These are phyloP conservation scores for Ceratina calcarata DNA, from an alignment of 1,140 invertebrate genomes.

Conservation along the genomic window DNA sequence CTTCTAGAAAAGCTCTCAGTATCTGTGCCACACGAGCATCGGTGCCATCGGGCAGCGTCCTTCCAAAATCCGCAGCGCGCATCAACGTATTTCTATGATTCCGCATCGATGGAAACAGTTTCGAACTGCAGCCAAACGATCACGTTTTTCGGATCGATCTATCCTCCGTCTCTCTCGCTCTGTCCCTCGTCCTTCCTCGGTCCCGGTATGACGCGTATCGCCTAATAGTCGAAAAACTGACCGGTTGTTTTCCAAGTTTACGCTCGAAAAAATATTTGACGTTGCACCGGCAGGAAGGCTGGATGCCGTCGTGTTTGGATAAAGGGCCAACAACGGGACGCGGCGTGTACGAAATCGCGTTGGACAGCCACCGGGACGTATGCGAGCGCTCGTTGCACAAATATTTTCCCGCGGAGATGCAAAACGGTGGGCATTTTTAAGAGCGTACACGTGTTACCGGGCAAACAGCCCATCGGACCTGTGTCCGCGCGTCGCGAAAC, in stretches of 20 bases:
- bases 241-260: slow-evolving; percentile 27
- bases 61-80: slow-evolving; percentile 71
- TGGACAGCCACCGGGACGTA: not conserved
- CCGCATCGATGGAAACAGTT: not conserved
- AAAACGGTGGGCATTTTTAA: slow-evolving; percentile 31
- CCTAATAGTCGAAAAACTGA: slow-evolving; percentile 21
- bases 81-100: not conserved
- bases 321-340: slow-evolving; percentile 8
- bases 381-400: slow-evolving; percentile 3
- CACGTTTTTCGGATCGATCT: no score
- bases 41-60: slow-evolving; percentile 73
- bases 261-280: slow-evolving; percentile 41
- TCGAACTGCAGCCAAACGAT: not conserved
- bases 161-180: not conserved
- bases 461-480: not conserved
- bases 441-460: slow-evolving; percentile 1
- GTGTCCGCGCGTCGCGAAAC: not conserved
- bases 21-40: slow-evolving; percentile 76
- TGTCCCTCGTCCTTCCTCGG: not conserved
- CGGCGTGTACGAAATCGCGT: slow-evolving; percentile 1
- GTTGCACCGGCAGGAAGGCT: not conserved
- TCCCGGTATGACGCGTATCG: not conserved
- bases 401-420: slow-evolving; percentile 37
- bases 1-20: slow-evolving; percentile 79
- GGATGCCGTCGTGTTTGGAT: slow-evolving; percentile 19